These are phyloP conservation scores for Pangasius djambal DNA, from an alignment of 2,797 vertebrate genomes.

Conservation along the genomic window DNA sequence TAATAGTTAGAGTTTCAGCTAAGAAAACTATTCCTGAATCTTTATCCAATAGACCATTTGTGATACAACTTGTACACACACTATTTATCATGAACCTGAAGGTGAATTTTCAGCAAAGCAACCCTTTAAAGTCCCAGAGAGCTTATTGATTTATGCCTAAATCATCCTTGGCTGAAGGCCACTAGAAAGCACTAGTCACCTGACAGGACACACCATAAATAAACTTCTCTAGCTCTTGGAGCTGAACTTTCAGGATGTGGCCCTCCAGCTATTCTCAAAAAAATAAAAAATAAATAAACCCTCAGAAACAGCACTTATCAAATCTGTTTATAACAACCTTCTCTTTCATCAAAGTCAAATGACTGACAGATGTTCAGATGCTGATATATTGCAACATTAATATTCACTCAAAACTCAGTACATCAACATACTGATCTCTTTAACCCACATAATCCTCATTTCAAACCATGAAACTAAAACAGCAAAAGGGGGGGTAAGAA, in stretches of 20 bases:
- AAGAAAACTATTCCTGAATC: neutral
- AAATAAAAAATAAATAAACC: neutral
- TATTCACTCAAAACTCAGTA: neutral
- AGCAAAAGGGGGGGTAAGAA: neutral
- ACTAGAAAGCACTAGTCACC: neutral
- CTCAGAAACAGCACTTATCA: neutral
- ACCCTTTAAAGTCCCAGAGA: neutral
- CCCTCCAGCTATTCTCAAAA: neutral
- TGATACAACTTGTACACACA: neutral
- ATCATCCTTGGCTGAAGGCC: slow-evolving; percentile 14
- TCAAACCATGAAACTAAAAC: neutral
- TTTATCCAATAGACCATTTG: neutral
- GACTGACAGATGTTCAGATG: slow-evolving; percentile 6
- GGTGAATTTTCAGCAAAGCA: neutral
- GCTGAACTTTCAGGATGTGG: neutral
- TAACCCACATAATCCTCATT: neutral
- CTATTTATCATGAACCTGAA: neutral
- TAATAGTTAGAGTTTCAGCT: neutral
- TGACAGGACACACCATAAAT: neutral
- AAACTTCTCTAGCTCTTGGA: neutral
- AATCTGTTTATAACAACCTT: slow-evolving; percentile 9
- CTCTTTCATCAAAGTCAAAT: neutral
- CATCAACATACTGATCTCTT: neutral
- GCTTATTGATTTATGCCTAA: neutral
- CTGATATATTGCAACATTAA: neutral